Evolutionary conservation across 2,888 invertebrate genomes (phyloP), one percentile per base, ranked within the genome.

Genomic region (Amorpha juglandis): DNA sequence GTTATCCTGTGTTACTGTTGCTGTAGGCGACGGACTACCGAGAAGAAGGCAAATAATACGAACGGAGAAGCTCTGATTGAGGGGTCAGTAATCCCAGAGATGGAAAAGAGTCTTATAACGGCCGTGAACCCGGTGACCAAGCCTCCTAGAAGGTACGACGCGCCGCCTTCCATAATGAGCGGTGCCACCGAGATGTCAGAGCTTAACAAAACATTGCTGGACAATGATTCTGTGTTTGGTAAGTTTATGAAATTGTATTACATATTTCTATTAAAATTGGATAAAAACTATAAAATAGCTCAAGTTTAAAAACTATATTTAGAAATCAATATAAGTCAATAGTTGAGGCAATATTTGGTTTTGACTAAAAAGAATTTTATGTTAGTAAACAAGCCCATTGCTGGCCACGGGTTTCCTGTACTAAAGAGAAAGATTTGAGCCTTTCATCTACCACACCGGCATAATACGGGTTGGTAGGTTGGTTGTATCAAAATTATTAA

Each of bases 81-180:
- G 82, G 96, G 96, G 0, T 96, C 96, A 0, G 96, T 96, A 1
- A 95, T 96, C 63, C 95, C 96, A 67, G 97, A 98, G 82, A 97
- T 97, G 94, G 97, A 97, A 82, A 97, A 98, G 86, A 96, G 97
- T 71, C 90, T 97, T 63, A 96, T 98, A 71, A 96, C 97, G 2
- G 96, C 97, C 64, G 97, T 97, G 38, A 97, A 97, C 89, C 97
- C 97, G 0, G 96, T 97, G 19, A 96, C 96, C 68, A 97, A 98
- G 80, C 97, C 97, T 0, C 97, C 97, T 6, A 92, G 97, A 63
- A 94, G 97, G 69, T 96, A 96, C 72, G 97, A 97, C 68, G 95
- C 95, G 66, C 96, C 96, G 27, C 94, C 95, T 12, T 95, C 96
- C 7, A 95, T 96, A 27, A 95, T 95, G 64, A 95, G 95, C 71